Base-by-base conservation (phyloP, 2,113 vertebrate genomes). In the Perca flavescens region DNA sequence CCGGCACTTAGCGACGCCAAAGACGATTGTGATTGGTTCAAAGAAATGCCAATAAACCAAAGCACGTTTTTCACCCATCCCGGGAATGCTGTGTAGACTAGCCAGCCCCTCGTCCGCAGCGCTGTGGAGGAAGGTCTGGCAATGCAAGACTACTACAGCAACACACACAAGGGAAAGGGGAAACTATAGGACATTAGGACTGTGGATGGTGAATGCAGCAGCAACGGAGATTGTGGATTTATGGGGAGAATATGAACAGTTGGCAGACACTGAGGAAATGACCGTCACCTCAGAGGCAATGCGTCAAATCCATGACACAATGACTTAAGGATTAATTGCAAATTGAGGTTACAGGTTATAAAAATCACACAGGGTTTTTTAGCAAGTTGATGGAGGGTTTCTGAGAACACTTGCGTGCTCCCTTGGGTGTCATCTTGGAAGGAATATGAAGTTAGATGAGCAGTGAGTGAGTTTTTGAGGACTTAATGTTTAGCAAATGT, bases 311-410 rank as follows among this genome's bases (percentile, higher is more conserved):
- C 22, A 11, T 76, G 50, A 72, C 68, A 58, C 75, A n/a, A 10
- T 66, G 58, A 58, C 60, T 49, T 15, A 36, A 64, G 49, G 79
- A 82, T 83, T 85, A 40, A 85, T 85, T 56, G 57, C 43, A 71
- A 82, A 77, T 87, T 28, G 74, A 77, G 74, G 70, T 78, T 66
- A 66, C 46, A 50, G 80, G 78, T 60, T 56, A 64, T 19, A 64
- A 69, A 68, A 70, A 77, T 65, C 57, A 15, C n/a, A 53, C 3
- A 16, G 22, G 66, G 36, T 63, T 21, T 11, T 52, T 52, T 17
- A 14, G 25, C 15, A 14, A 25, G 1, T 69, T 68, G 66, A 75
- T 79, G 77, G 88, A 80, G 74, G 66, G n/a, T 14, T 64, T 43
- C 1, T 71, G 43, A 69, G 31, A 84, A 49, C 57, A 52, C 63